Conservation (phyloP, 2,113 vertebrate genomes). For the Sylvia atricapilla region DNA sequence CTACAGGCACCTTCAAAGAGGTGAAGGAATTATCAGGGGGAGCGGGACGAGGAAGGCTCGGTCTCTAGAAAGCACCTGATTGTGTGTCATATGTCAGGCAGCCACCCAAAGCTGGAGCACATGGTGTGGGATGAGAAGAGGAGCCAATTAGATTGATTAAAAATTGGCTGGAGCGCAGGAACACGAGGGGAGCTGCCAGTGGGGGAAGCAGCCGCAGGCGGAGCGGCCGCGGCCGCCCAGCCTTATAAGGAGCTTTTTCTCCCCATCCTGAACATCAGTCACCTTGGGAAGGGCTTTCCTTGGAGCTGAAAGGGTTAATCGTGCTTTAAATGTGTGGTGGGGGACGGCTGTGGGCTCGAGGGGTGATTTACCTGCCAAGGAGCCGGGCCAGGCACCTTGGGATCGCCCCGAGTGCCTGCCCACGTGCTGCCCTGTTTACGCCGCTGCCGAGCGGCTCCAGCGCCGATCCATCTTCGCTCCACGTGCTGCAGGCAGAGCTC, state of each 20-base stretch:
- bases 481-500: background rate
- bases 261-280: background rate
- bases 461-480: background rate
- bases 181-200: background rate
- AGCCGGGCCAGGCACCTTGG: background rate
- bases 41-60: background rate
- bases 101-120: constrained; percentile 10
- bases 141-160: constrained; percentile 62
- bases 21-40: rapidly evolving
- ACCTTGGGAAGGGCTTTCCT: background rate
- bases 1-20: background rate
- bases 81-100: background rate
- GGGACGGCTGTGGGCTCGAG: rapidly evolving
- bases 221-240: background rate
- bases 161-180: constrained; percentile 32
- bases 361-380: rapidly evolving
- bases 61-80: constrained; percentile 27
- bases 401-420: rapidly evolving
- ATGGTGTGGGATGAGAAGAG: background rate
- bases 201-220: background rate
- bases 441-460: background rate
- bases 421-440: background rate
- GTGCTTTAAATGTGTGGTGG: rapidly evolving
- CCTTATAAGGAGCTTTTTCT: background rate
- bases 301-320: background rate